Percentiles rank a stretch among this genome's conserved stretches.
phyloP scores from a whole-genome alignment of 2,888 invertebrate genomes.

The Vannuccia rotundouncinata region DNA sequence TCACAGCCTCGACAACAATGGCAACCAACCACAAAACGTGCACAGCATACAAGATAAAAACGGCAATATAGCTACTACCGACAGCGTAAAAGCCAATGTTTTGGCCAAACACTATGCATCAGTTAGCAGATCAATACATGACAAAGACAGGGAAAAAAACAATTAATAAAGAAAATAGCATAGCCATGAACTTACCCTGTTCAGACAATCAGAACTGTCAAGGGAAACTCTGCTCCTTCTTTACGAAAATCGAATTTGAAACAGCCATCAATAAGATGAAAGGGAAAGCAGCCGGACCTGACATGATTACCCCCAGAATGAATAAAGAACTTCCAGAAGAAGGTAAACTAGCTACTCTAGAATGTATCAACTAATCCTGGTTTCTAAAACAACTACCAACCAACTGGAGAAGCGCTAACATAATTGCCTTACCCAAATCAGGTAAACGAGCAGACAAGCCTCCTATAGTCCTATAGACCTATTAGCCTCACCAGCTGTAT shows the following conservation, averaged over 20 bases:
- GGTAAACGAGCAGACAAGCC: slow-evolving; percentile 11
- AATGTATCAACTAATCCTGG: slow-evolving; percentile 22
- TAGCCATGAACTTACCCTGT: background rate
- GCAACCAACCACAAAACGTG: slow-evolving; percentile 14
- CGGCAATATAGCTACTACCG: slow-evolving; percentile 8
- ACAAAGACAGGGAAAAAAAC: background rate
- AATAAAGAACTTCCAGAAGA: background rate
- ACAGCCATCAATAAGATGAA: background rate
- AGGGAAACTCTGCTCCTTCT: background rate
- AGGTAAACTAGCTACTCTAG: background rate
- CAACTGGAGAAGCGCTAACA: background rate
- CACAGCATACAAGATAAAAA: background rate
- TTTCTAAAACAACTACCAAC: background rate
- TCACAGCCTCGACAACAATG: slow-evolving; percentile 1
- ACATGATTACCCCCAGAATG: background rate
- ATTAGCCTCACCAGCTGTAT: slow-evolving; percentile 29
- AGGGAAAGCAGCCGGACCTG: slow-evolving; percentile 24
- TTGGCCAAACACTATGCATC: background rate
- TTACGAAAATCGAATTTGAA: background rate
- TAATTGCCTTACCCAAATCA: background rate
- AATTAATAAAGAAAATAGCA: background rate
- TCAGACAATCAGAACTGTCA: background rate
- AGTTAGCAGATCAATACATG: background rate
- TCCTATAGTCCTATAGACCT: no score
- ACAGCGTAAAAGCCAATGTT: background rate